Percentiles rank a stretch among this genome's conserved stretches.
Conservation (phyloP, 2,797 vertebrate genomes). For the Dendrocincla fuliginosa region DNA sequence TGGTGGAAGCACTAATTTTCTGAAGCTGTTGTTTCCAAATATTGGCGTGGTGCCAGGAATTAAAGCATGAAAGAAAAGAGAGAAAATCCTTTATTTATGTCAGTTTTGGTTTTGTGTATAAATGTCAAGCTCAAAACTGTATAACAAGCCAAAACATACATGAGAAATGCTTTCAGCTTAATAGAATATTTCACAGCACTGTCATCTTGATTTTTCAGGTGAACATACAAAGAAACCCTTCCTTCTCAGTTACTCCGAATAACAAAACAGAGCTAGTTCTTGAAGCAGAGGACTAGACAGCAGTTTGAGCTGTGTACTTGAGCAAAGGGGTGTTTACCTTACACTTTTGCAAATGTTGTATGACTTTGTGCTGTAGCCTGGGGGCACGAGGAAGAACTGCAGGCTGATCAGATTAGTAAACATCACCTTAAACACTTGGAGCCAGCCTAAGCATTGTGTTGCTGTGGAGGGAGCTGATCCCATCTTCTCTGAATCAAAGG, state of each 20-base stretch:
- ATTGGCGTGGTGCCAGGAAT: not conserved
- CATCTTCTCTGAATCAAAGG: not conserved
- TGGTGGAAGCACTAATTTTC: not conserved
- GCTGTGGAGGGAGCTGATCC: not conserved
- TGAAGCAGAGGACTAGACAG: not conserved
- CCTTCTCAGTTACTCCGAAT: not conserved
- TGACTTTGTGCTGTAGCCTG: not conserved
- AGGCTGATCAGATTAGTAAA: not conserved
- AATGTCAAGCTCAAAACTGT: conserved; percentile 22
- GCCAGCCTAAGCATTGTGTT: not conserved
- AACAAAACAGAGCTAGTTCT: not conserved
- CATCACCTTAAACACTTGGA: not conserved
- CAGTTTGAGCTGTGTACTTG: not conserved
- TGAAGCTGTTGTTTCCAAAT: not conserved
- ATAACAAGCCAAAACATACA: conserved; percentile 34
- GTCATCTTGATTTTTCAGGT: conserved; percentile 44
- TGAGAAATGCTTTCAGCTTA: conserved; percentile 37
- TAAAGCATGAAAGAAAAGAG: not conserved
- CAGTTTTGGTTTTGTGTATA: conserved; percentile 38
- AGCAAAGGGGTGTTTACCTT: not conserved
- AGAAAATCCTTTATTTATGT: conserved; percentile 13
- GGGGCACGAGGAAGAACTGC: not conserved
- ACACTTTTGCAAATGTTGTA: not conserved
- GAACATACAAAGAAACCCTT: not conserved
- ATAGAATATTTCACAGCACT: not conserved